A percentile compares a stretch with the other conserved stretches of the same genome.
phyloP scores from a whole-genome alignment of 2,888 invertebrate genomes.

The Ornithoptera alexandrae region DNA sequence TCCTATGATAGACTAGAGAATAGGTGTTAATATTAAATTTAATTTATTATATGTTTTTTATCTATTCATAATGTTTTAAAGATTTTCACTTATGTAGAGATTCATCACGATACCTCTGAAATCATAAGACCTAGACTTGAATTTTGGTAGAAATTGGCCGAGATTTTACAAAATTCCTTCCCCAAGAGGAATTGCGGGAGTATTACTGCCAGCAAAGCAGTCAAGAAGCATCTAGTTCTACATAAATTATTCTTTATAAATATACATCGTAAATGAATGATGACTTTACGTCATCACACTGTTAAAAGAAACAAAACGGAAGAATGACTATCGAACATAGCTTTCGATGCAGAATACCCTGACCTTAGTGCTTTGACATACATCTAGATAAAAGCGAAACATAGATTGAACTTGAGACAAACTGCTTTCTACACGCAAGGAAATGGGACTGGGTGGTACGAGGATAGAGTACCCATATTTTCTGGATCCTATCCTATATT shows the following conservation, averaged over 20 bases:
- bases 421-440: slow-evolving; percentile 27
- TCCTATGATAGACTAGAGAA: no score
- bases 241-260: neutral
- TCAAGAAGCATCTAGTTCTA: neutral
- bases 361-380: slow-evolving; percentile 8
- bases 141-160: no score
- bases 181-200: no score
- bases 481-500: neutral
- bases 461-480: slow-evolving; percentile 9
- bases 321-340: neutral
- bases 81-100: no score
- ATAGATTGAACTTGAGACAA: slow-evolving; percentile 14
- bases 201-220: no score
- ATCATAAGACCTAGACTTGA: no score
- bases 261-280: neutral
- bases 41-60: no score
- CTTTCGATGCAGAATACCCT: slow-evolving; percentile 10
- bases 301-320: neutral
- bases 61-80: no score
- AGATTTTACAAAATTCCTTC: no score
- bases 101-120: no score
- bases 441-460: slow-evolving; percentile 23
- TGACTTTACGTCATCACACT: neutral
- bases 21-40: no score
- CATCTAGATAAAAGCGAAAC: slow-evolving; percentile 23